Evolutionary conservation across 1,140 invertebrate genomes (phyloP), one percentile per base, ranked within the genome.

Genomic region (Aradophagus sp.): DNA sequence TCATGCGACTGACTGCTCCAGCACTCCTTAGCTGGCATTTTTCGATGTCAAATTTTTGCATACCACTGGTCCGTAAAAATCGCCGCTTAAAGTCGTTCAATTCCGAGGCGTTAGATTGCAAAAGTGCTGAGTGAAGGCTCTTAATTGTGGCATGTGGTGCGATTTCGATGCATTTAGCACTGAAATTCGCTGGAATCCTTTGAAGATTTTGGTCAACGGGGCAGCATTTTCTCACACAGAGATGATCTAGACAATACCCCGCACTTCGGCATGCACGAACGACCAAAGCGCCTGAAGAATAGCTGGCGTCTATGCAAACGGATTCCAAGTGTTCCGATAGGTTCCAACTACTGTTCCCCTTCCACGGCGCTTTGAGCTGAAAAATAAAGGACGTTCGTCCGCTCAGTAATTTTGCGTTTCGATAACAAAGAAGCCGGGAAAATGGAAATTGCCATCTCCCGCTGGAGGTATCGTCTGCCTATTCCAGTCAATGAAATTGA

Each of bases 141-240:
- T 65, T 61, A 55, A 59, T 72, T 50, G 68, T 47, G 27, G 45
- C 53, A 26, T 72, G 55, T 36, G 39, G 36, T 32, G 48, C 23
- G 45, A 66, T 72, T 42, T 56, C 39, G 39, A 29, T 50, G 55
- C 68, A 72, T 13, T 53, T 11, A 38, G 26, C 17, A 17, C 19
- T 44, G 14, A 41, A 36, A 35, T 13, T 35, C n/a, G 23, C 3
- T 6, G 63, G 19, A 52, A 32, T 19, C 39, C 65, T 68, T 68
- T 61, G 55, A 53, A 68, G 65, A 41, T 47, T 66, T 66, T 72
- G 45, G 41, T 66, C 35, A 17, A 65, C 55, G 26, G 68, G 53
- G 32, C 68, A 72, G 48, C 68, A 72, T 66, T 72, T 72, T 36
- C 55, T 55, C 55, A 72, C 68, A 50, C 68, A 72, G 35, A 63